Percentiles rank a stretch among this genome's conserved stretches.
These are phyloP conservation scores for Tragelaphus buxtoni DNA, from an alignment of 2,113 vertebrate species.

Conservation along the genomic window DNA sequence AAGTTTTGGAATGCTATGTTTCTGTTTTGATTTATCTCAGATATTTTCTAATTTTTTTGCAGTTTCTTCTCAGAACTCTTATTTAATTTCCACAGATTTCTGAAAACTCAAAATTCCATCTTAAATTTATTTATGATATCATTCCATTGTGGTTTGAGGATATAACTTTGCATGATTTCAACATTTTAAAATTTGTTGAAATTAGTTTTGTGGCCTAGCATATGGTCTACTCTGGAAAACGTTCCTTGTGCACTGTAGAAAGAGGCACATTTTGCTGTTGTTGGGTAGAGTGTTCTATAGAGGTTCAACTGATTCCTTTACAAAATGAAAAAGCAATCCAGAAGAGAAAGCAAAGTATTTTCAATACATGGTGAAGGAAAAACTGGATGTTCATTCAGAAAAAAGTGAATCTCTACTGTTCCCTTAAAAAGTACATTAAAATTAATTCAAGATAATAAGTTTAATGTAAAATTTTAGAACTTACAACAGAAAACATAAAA, in stretches of 20 bases:
- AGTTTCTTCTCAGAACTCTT: neutral
- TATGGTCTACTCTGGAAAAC: neutral
- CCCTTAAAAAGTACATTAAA: neutral
- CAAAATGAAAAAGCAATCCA: neutral
- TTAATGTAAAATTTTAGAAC: neutral
- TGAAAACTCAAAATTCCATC: neutral
- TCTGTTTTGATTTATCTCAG: neutral
- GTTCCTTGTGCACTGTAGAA: neutral
- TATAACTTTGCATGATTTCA: neutral
- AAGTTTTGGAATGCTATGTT: neutral
- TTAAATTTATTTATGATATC: neutral
- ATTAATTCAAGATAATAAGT: neutral
- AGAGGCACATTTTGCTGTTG: neutral
- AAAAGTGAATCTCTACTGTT: neutral
- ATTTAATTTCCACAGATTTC: neutral
- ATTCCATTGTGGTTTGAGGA: neutral
- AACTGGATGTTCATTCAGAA: neutral
- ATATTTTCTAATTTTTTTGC: neutral
- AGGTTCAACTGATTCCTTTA: neutral
- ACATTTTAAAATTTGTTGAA: neutral
- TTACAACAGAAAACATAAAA: neutral
- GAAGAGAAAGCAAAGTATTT: neutral
- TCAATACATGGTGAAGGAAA: neutral
- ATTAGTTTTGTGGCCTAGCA: neutral
- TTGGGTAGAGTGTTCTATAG: neutral